Evolutionary conservation across 2,888 invertebrate species (phyloP).

Genomic region (Hydrotaea diabolus): DNA sequence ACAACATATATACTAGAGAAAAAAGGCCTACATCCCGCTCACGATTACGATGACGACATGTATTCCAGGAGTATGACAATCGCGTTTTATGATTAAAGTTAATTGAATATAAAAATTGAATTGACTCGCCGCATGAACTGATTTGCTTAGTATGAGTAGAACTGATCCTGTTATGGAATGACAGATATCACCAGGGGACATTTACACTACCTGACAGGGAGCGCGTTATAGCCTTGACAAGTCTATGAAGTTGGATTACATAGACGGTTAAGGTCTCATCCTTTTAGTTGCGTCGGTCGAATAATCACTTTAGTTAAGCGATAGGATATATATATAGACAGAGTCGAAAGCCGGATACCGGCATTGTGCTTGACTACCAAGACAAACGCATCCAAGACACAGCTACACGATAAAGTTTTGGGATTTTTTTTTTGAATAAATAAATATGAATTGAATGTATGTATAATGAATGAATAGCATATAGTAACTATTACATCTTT

Average conservation of each 20-base stretch:
- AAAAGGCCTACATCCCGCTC: not conserved
- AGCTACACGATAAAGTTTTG: not conserved
- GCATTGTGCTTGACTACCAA: not conserved
- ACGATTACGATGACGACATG: constrained; percentile 4
- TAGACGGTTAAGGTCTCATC: not conserved
- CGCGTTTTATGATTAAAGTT: not conserved
- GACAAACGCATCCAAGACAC: constrained; percentile 17
- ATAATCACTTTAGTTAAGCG: constrained; percentile 6
- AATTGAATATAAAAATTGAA: not conserved
- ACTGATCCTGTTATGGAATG: not conserved
- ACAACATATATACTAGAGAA: not conserved
- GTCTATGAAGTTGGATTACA: too few species aligned
- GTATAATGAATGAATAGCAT: constrained; percentile 30
- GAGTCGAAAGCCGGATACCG: not conserved
- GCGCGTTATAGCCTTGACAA: too few species aligned
- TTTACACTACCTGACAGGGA: not conserved
- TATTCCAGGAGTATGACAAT: constrained; percentile 25
- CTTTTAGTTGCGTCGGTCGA: not conserved
- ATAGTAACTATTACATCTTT: constrained; percentile 62
- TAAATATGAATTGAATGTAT: constrained; percentile 15
- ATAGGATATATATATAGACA: not conserved
- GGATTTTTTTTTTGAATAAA: not conserved
- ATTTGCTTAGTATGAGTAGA: not conserved
- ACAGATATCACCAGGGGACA: not conserved
- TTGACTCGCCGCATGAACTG: not conserved